Evolutionary conservation across 2,113 vertebrate species (phyloP), one percentile per base, ranked within the genome.

Genomic region (Myrmophylax atrothorax): DNA sequence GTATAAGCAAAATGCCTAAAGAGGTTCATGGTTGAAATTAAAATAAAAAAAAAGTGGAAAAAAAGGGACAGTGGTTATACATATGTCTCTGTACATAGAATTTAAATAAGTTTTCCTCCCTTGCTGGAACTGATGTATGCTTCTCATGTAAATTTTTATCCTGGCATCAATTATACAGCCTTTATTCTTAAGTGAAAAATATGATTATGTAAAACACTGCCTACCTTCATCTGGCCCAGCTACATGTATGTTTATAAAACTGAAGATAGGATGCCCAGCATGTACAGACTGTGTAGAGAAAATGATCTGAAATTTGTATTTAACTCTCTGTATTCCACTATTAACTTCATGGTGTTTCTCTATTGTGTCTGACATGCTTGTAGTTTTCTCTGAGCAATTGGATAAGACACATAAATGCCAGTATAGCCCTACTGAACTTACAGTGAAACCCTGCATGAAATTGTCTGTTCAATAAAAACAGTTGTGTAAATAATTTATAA

Each of bases 1-100:
- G 22, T 86, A 38, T 90, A 91, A 94, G 40, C 19, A 96, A 97
- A 94, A 93, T 85, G 53, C 7, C 55, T 84, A 28, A 92, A 96
- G 35, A 64, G 0, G 7, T 58, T 38, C 66, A 9, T 62, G 28
- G 47, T 70, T 92, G 84, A 86, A 93, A 95, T 88, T 63, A 76
- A 84, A 94, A 70, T 53, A 89, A 67, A 23, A 80, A 68, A 63
- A 68, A 31, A 13, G 4, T 12, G 2, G 38, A 38, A 1, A 8
- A 31, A 78, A 63, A 37, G 1, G 3, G 6, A 26, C 12, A 4
- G 23, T 11, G 7, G 7, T 60, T 62, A 67, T 33, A 44, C 20
- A 38, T 52, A 16, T 35, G 6, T 74, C 9, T 2, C 14, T 62
- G 24, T 68, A 50, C 24, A 47, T 18, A 44, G 18, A 64, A 69